A percentile compares a stretch with the other conserved stretches of the same genome.
Evolutionary conservation across 2,888 invertebrate genomes (phyloP).

Genomic region (Caenorhabditis macrosperma): DNA sequence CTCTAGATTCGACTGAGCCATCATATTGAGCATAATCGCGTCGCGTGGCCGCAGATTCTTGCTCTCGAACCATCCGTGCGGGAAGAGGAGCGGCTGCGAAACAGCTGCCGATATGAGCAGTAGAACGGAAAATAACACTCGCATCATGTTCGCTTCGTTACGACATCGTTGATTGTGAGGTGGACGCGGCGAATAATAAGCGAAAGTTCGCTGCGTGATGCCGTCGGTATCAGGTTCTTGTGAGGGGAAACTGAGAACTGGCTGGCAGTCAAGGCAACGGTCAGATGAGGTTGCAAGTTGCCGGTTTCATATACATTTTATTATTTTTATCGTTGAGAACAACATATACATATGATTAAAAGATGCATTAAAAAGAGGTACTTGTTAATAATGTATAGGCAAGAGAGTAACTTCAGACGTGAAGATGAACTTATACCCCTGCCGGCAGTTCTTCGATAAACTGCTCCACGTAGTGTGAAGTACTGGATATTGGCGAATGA

Average conservation of each 20-base stretch:
- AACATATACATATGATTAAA: no score
- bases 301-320: slow-evolving; percentile 20
- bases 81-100: slow-evolving; percentile 67
- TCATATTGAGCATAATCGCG: slow-evolving; percentile 71
- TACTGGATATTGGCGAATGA: slow-evolving; percentile 18
- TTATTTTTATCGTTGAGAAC: not conserved
- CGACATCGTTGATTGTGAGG: slow-evolving; percentile 13
- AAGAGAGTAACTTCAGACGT: not conserved
- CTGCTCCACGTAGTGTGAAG: not conserved
- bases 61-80: slow-evolving; percentile 73
- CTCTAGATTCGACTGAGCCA: slow-evolving; percentile 71
- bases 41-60: slow-evolving; percentile 70
- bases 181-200: slow-evolving; percentile 18
- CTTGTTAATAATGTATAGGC: not conserved
- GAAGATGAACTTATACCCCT: not conserved
- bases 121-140: slow-evolving; percentile 8
- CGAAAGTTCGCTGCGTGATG: slow-evolving; percentile 54
- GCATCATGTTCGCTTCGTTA: slow-evolving; percentile 46
- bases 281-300: slow-evolving; percentile 7
- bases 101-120: slow-evolving; percentile 3
- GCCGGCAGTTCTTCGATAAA: slow-evolving; percentile 1
- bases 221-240: slow-evolving; percentile 43
- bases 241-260: slow-evolving; percentile 22
- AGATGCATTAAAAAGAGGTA: not conserved
- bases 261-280: slow-evolving; percentile 27